Conservation (phyloP, 2,888 invertebrate species). For the Drosophila emarginata region DNA sequence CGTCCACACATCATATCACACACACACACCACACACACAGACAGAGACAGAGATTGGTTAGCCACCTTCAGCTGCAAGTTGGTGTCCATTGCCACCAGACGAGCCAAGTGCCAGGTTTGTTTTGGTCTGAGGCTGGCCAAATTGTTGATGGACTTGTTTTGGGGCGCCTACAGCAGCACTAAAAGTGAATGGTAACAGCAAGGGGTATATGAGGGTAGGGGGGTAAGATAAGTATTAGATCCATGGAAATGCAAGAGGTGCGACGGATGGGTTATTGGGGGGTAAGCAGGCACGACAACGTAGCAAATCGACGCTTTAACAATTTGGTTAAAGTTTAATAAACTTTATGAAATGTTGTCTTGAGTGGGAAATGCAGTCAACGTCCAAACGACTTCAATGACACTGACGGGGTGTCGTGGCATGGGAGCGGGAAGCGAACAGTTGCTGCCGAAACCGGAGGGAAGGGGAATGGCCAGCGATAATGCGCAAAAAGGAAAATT, state of each 20-base stretch:
- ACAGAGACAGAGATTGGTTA: constrained; percentile 1
- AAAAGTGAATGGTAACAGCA: constrained; percentile 58
- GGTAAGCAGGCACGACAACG: constrained; percentile 19
- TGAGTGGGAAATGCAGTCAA: constrained; percentile 73
- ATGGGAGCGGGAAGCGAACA: neutral
- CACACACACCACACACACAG: constrained; percentile 11
- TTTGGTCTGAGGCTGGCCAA: constrained; percentile 42
- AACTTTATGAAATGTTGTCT: constrained; percentile 77
- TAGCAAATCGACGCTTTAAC: constrained; percentile 59
- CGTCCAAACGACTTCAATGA: constrained; percentile 50
- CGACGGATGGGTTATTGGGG: neutral
- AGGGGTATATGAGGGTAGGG: constrained; percentile 1
- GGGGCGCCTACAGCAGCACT: constrained; percentile 57
- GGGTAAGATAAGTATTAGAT: neutral
- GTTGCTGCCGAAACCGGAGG: neutral
- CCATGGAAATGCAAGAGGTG: constrained; percentile 19
- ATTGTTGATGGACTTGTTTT: constrained; percentile 72
- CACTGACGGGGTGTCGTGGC: constrained; percentile 42
- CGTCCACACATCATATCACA: constrained; percentile 9
- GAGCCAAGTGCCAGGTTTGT: constrained; percentile 35
- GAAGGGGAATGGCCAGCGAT: constrained; percentile 5
- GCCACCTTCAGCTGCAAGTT: neutral
- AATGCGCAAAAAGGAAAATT: constrained; percentile 44
- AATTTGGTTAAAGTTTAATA: constrained; percentile 77
- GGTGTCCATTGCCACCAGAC: constrained; percentile 15